Conservation (phyloP, 2,797 vertebrate species). For the Sciaenops ocellatus region DNA sequence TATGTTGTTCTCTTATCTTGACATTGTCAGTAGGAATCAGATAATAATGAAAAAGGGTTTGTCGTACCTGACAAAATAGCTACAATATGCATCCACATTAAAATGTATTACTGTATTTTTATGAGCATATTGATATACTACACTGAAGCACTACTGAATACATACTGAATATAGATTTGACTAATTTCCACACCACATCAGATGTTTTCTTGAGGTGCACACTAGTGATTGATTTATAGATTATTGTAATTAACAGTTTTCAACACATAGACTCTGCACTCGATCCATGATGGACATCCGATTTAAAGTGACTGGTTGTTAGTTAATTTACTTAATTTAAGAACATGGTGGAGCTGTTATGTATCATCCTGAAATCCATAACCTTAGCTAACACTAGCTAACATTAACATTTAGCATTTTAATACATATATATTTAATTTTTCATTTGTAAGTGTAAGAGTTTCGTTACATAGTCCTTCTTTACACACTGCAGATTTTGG, state of each 20-base stretch:
- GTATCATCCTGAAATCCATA: background rate
- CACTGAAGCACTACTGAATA: background rate
- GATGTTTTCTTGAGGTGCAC: background rate
- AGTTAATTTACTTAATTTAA: background rate
- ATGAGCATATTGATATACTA: background rate
- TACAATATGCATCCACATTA: background rate
- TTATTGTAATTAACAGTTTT: conserved; percentile 31
- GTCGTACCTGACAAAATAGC: background rate
- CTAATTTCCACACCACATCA: background rate
- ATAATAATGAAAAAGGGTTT: background rate
- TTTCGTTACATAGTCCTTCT: background rate
- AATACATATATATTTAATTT: background rate
- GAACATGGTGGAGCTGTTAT: background rate
- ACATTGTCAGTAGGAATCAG: background rate
- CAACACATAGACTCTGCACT: conserved; percentile 9
- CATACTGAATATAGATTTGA: conserved; percentile 11
- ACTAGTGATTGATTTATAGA: conserved; percentile 25
- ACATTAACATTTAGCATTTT: too few species aligned
- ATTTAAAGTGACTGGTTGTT: background rate
- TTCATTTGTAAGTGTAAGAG: background rate
- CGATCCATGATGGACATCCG: background rate
- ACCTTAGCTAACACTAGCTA: background rate
- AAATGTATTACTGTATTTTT: background rate
- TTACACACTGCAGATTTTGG: background rate
- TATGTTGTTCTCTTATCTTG: conserved; percentile 7